Percentiles rank a stretch among this genome's conserved stretches.
Evolutionary conservation across 2,797 vertebrate species (phyloP).

Genomic region (Crenichthys baileyi): DNA sequence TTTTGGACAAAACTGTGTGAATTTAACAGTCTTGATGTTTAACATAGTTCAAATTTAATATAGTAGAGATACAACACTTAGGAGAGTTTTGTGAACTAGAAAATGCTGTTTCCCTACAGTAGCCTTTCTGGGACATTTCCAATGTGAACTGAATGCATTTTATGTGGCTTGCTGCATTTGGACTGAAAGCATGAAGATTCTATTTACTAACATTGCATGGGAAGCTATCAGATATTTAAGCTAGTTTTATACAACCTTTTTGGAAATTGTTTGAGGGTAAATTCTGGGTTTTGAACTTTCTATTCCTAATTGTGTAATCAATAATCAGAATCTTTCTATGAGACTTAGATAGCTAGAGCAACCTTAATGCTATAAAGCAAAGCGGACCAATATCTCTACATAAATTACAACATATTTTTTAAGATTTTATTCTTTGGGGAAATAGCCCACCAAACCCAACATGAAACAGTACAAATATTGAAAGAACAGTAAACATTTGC

Average conservation of each 20-base stretch:
- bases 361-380: constrained; percentile 52
- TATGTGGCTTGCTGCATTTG: constrained; percentile 61
- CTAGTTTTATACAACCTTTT: constrained; percentile 70
- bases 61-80: not conserved
- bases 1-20: constrained; percentile 4
- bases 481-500: constrained; percentile 37
- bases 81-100: constrained; percentile 10
- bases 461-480: constrained; percentile 28
- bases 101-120: constrained; percentile 16
- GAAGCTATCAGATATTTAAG: constrained; percentile 62
- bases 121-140: constrained; percentile 43
- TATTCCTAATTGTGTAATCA: constrained; percentile 55
- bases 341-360: constrained; percentile 42
- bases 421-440: constrained; percentile 42
- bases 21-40: not conserved
- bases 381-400: constrained; percentile 71
- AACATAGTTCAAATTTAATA: not conserved
- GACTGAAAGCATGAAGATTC: constrained; percentile 66
- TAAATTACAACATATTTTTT: constrained; percentile 65
- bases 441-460: constrained; percentile 33
- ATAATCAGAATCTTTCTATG: constrained; percentile 62
- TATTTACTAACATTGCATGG: constrained; percentile 71
- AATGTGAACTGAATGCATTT: constrained; percentile 49
- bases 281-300: constrained; percentile 62
- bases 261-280: constrained; percentile 56